Conservation (phyloP, 2,888 invertebrate species). For the Volucella inflata region DNA sequence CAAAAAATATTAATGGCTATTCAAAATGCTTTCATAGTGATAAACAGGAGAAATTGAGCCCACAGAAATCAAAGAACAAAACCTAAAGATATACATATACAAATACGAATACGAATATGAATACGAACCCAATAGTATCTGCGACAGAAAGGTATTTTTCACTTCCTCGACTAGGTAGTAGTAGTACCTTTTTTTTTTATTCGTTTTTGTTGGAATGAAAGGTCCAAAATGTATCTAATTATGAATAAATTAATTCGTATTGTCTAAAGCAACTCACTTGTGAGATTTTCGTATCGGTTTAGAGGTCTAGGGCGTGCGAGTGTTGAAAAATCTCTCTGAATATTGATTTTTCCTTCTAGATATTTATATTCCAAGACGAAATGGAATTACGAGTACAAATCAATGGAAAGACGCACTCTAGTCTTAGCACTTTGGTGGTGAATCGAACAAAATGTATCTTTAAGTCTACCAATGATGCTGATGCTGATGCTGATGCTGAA, state of each 20-base stretch:
- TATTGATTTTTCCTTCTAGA: slow-evolving; percentile 47
- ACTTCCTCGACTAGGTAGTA: neutral
- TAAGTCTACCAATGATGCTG: slow-evolving; percentile 52
- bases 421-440: slow-evolving; percentile 50
- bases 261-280: slow-evolving; percentile 6
- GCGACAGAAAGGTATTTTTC: slow-evolving; percentile 55
- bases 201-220: slow-evolving; percentile 8
- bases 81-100: neutral
- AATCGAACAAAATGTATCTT: neutral
- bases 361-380: slow-evolving; percentile 1
- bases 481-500: slow-evolving; percentile 7
- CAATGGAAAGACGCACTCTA: slow-evolving; percentile 47
- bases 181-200: neutral
- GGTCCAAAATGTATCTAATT: slow-evolving; percentile 59
- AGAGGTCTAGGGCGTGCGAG: slow-evolving; percentile 10
- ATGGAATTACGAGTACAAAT: neutral
- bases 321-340: slow-evolving; percentile 51
- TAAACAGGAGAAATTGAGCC: slow-evolving; percentile 56
- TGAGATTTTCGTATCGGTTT: neutral
- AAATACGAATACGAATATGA: neutral
- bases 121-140: slow-evolving; percentile 15
- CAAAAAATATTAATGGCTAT: slow-evolving; percentile 52
- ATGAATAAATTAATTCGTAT: slow-evolving; percentile 70
- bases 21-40: slow-evolving; percentile 67
- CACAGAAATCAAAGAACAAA: slow-evolving; percentile 22